Base-by-base conservation (phyloP, 2,888 invertebrate species). In the Leucozona laternaria region DNA sequence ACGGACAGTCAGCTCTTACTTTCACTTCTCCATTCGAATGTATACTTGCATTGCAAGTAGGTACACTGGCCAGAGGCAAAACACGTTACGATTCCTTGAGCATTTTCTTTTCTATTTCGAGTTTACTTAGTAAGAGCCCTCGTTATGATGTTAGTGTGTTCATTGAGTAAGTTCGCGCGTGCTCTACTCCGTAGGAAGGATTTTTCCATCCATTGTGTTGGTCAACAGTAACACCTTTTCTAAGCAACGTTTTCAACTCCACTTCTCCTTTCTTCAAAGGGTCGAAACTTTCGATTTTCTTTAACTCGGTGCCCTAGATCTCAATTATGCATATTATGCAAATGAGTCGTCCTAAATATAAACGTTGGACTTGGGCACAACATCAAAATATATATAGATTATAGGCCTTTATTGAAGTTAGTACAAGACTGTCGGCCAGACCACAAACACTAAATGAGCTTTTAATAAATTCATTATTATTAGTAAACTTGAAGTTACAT, bases 241-340 rank as follows among this genome's bases (percentile, higher is more conserved):
- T 78, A 73, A 70, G 43, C 55, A 73, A 20, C 15, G 13, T 40
- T 80, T 55, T 80, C 55, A 31, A 10, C 22, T 40, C 13, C 20
- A 34, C 31, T 58, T 20, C 17, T 13, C 34, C 20, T 34, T 8
- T 28, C 7, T 40, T 8, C 53, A 34, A 17, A 37, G 28, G 78
- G 73, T 71, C 70, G 34, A 48, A 70, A 75, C 75, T 79, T 86
- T 85, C 82, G 78, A 86, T 81, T 86, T 75, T 79, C 78, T 48
- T 86, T 53, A 70, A 62, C 70, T 73, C n/a, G 17, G 31, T 86
- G 82, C 45, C 79, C 86, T 75, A 82, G 78, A 82, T 86, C 73
- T 82, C 60, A 50, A 34, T 22, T 82, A 58, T 82, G 60, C 66
- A 80, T 72, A 66, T 48, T 53, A 85, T 76, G 72, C 68, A 81